Base-by-base conservation (phyloP, 2,797 vertebrate species). In the Petrocephalus schoutedeni region DNA sequence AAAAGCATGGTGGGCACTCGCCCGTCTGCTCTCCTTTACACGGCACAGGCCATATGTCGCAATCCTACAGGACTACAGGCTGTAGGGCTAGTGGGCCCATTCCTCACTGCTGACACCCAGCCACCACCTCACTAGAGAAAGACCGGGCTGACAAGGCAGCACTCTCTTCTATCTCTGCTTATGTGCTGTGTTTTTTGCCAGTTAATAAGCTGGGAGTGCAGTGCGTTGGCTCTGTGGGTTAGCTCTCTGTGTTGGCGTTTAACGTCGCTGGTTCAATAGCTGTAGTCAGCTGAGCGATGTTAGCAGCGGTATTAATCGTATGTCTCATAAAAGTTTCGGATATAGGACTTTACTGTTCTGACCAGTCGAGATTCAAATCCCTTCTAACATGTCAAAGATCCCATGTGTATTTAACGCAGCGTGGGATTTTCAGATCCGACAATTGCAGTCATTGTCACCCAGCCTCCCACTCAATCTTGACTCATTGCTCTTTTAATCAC, bases 401-500 rank as follows among this genome's bases (percentile, higher is more conserved):
- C 36, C 16, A 36, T 32, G 80, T 54, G 49, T 53, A 54, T 45
- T 84, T 84, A 80, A 49, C 9, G 41, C 41, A 49, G 45, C 12
- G 80, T 84, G 45, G 80, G 80, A 84, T 84, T 84, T 53, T 84
- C 80, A 84, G 80, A 84, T 49, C 8, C 5, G 10, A 49, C 45
- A 84, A 54, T 84, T 54, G 80, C 51, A 41, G 85, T 32, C 85
- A 54, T 58, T 86, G 49, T 56, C 21, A 56, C 83, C 23, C 83
- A 54, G 21, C 54, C 54, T 58, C 56, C 85, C 54, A 41, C 85
- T 86, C 85, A 45, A 3, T 86, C 54, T 58, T 58, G 85, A 86
- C 32, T 86, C 85, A 86, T 41, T 57, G 28, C 83, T 54, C 54
- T 32, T 19, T 85, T 85, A 86, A 86, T 86, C 85, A 86, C 54